Evolutionary conservation across 2,888 invertebrate species (phyloP), one percentile per base, ranked within the genome.

Genomic region (Zelleria hepariella): DNA sequence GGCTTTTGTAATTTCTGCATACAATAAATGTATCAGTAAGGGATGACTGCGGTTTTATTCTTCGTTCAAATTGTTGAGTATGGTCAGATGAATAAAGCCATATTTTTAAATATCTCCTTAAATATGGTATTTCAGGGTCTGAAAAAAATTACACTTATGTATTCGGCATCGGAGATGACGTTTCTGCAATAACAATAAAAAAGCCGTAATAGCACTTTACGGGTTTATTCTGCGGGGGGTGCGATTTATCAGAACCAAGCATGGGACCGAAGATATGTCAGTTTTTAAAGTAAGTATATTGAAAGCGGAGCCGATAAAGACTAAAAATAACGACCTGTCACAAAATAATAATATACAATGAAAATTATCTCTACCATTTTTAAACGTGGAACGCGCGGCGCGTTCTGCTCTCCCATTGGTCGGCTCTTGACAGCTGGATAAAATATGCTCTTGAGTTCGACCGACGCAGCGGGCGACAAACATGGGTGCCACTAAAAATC

Each of bases 261-360:
- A 67, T 66, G 66, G 48, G 24, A n/a, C 42, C 15, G 23, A 51
- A 68, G 70, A 70, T 74, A 75, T 78, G 75, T 73, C 72, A 52
- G 20, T 20, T 42, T 42, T 42, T 15, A 5, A 7, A 25, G 66
- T 63, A 76, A 75, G 79, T 80, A 82, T 83, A 85, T 82, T 73
- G 77, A 80, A 82, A 78, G 77, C 76, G 65, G 72, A 67, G 75
- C 72, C 80, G 75, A 86, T 86, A 87, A 86, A 87, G 82, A 79
- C 67, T 80, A 73, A 71, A 84, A 88, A 85, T 87, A 87, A 88
- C 85, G 86, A 86, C 88, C 88, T 87, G 88, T 88, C 88, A 87
- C 87, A 81, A 86, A 73, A 86, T 86, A 73, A 86, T 86, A 87
- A 87, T 86, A 85, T 88, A 88, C 85, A 86, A 85, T 84, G 82